These are phyloP conservation scores for Nemopilema nomurai DNA, from an alignment of 30 jellyfish, hydroid and myxozoan species.

Conservation along the genomic window DNA sequence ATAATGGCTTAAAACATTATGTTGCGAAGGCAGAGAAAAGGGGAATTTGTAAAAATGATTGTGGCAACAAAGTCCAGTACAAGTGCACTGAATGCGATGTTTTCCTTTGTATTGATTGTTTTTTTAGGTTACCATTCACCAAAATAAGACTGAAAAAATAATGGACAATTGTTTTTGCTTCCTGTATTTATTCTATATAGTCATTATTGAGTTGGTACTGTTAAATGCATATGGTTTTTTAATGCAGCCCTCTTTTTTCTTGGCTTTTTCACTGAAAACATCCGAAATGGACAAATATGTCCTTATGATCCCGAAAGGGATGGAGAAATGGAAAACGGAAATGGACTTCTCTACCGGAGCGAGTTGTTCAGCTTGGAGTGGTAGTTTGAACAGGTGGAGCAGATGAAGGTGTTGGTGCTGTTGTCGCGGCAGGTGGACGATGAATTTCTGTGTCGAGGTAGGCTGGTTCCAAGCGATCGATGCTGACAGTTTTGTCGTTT, in stretches of 20 bases:
- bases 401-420: constrained; percentile 6
- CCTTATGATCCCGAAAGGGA: too few relatives aligned
- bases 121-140: background rate
- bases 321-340: too few relatives aligned
- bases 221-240: background rate
- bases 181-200: background rate
- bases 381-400: background rate
- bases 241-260: background rate
- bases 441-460: constrained; percentile 26
- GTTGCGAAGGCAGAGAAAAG: constrained; percentile 21
- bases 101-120: constrained; percentile 14
- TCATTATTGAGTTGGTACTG: background rate
- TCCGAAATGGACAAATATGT: background rate
- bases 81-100: constrained; percentile 28
- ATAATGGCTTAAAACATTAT: constrained; percentile 17
- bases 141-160: background rate
- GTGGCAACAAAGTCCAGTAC: constrained; percentile 31
- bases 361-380: constrained; percentile 20
- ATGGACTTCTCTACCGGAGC: constrained; percentile 44
- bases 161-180: background rate
- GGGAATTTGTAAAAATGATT: constrained; percentile 23
- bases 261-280: background rate
- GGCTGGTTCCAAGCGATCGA: too few relatives aligned
- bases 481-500: background rate
- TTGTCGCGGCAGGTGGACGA: constrained; percentile 19